Evolutionary conservation across 2,888 invertebrate genomes (phyloP).

Genomic region (Pterobdella sp.): DNA sequence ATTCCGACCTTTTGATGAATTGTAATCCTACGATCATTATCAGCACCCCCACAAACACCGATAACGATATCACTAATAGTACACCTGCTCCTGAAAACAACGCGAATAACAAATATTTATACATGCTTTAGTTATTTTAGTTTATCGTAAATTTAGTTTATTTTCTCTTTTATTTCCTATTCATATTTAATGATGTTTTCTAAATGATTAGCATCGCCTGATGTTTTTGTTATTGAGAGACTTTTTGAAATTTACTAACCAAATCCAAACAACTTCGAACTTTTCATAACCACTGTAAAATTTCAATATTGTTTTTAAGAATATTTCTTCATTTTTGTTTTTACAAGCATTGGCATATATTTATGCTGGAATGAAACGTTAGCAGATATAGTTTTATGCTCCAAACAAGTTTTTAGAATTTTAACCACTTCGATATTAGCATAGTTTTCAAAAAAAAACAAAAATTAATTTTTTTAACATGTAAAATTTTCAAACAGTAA

Average conservation of each 20-base stretch:
- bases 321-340: not conserved
- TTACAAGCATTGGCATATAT: not conserved
- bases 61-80: not conserved
- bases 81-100: constrained; percentile 1
- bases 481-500: too few species aligned
- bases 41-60: constrained; percentile 12
- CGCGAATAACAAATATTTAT: not conserved
- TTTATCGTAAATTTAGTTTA: not conserved
- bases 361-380: too few species aligned
- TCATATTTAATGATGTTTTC: not conserved
- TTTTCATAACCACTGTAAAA: not conserved
- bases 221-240: not conserved
- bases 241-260: not conserved
- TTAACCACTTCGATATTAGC: too few species aligned
- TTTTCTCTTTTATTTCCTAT: not conserved
- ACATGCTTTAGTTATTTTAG: not conserved
- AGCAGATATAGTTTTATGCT: too few species aligned
- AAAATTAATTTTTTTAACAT: too few species aligned
- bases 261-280: not conserved
- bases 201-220: not conserved
- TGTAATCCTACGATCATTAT: not conserved
- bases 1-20: not conserved
- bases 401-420: too few species aligned
- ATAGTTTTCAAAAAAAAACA: too few species aligned
- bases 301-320: not conserved